phyloP scores from a whole-genome alignment of 2,113 vertebrate genomes.

The Oncorhynchus kisutch region DNA sequence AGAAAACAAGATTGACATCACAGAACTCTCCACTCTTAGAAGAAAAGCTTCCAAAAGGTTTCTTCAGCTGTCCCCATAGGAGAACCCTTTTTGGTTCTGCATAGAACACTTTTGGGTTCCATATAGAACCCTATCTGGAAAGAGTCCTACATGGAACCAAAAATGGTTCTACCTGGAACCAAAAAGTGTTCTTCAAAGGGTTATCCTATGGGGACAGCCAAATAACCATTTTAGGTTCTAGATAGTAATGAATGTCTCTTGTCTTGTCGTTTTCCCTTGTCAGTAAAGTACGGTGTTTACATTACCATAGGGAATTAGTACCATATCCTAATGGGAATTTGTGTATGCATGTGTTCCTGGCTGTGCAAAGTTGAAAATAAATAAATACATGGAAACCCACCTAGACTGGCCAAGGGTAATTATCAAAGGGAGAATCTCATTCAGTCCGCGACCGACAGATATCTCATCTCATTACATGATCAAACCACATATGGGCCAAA shows the following conservation, averaged over 20 bases:
- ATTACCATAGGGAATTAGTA: no score
- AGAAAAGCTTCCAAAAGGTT: no score
- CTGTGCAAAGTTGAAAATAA: background rate
- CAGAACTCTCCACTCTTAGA: background rate
- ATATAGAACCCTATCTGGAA: no score
- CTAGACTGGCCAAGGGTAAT: background rate
- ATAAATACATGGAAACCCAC: background rate
- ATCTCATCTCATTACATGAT: slow-evolving; percentile 12
- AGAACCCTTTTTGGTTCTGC: no score
- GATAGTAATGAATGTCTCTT: background rate
- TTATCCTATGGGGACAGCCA: no score
- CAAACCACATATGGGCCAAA: slow-evolving; percentile 19
- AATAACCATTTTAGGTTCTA: no score
- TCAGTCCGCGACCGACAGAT: slow-evolving; percentile 17
- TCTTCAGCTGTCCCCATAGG: no score
- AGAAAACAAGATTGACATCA: no score
- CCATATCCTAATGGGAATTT: background rate
- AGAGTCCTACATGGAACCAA: no score
- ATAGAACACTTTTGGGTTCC: no score
- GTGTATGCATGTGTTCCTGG: background rate
- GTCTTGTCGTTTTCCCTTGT: background rate
- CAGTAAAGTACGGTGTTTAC: background rate
- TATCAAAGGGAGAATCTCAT: slow-evolving; percentile 1
- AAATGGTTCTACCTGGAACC: no score
- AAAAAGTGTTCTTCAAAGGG: no score